These are phyloP conservation scores for Unio pictorum DNA, from an alignment of 2,888 invertebrate species.

Conservation along the genomic window DNA sequence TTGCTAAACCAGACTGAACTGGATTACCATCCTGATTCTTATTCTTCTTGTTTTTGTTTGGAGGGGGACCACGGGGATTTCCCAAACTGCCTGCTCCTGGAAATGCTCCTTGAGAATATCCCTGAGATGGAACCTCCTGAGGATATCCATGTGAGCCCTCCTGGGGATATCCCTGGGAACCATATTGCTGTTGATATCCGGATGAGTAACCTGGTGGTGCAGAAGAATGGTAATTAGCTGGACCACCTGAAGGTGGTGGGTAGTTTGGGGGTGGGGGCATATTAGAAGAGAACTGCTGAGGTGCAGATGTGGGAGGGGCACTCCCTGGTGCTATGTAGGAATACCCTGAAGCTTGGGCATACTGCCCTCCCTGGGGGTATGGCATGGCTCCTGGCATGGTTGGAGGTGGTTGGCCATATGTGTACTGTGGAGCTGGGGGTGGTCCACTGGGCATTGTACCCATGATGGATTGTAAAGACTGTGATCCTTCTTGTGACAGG, in stretches of 20 bases:
- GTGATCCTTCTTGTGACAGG: conserved; percentile 66
- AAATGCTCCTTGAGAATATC: conserved; percentile 6
- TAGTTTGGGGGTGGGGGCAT: conserved; percentile 22
- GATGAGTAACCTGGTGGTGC: conserved; percentile 23
- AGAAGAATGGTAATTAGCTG: conserved; percentile 14
- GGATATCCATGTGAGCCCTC: conserved; percentile 9
- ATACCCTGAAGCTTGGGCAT: conserved; percentile 28
- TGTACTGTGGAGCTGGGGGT: conserved; percentile 11
- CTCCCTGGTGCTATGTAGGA: conserved; percentile 25
- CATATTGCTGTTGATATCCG: conserved; percentile 23
- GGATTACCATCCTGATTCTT: conserved; percentile 14
- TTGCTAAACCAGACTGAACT: conserved; percentile 26
- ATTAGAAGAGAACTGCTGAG: conserved; percentile 31
- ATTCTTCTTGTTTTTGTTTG: conserved; percentile 9
- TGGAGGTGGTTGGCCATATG: conserved; percentile 32
- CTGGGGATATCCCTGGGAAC: conserved; percentile 13
- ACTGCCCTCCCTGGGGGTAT: conserved; percentile 13
- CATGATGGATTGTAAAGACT: conserved; percentile 65
- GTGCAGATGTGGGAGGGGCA: conserved; percentile 36
- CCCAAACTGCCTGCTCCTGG: conserved; percentile 5
- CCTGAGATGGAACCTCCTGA: conserved; percentile 19
- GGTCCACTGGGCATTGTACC: conserved; percentile 39
- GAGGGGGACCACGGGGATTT: conserved; percentile 1
- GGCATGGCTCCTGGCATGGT: conserved; percentile 19
- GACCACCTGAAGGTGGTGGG: conserved; percentile 18